A percentile compares a stretch with the other conserved stretches of the same genome.
phyloP scores from a whole-genome alignment of 2,888 invertebrate genomes.

The Ramazzottius varieornatus region DNA sequence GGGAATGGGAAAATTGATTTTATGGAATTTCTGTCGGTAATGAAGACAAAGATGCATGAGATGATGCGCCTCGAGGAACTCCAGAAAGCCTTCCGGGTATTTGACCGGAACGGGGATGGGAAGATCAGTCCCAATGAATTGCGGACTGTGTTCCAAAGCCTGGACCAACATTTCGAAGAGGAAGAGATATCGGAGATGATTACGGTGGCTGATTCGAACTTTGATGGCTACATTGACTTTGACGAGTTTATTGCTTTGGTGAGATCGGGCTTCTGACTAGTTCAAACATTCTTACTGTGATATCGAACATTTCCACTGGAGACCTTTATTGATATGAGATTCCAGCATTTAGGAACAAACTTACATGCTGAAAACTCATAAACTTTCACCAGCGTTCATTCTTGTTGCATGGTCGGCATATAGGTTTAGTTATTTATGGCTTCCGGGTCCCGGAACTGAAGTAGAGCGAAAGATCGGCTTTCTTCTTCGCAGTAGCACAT shows the following conservation, averaged over 20 bases:
- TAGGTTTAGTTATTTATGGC: too few relatives aligned
- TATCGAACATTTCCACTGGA: too few relatives aligned
- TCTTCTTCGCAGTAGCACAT: too few relatives aligned
- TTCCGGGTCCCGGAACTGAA: too few relatives aligned
- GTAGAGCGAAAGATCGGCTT: too few relatives aligned
- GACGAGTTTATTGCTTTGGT: not conserved
- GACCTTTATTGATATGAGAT: too few relatives aligned
- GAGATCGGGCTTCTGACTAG: too few relatives aligned
- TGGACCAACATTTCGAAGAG: not conserved
- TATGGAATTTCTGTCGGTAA: not conserved
- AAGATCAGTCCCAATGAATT: not conserved
- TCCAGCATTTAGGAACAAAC: too few relatives aligned
- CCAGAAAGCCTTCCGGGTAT: not conserved
- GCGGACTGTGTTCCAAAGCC: not conserved
- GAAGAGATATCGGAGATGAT: not conserved
- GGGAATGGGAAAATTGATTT: constrained; percentile 1
- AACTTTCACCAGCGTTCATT: too few relatives aligned
- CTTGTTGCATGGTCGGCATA: too few relatives aligned
- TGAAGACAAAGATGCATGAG: not conserved
- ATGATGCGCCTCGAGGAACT: not conserved
- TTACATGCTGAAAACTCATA: too few relatives aligned
- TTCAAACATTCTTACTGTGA: too few relatives aligned
- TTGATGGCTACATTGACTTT: not conserved
- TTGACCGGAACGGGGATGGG: not conserved
- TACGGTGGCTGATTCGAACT: not conserved